A percentile compares a stretch with the other conserved stretches of the same genome.
Evolutionary conservation across 2,797 vertebrate species (phyloP).

Genomic region (Danio choprae): DNA sequence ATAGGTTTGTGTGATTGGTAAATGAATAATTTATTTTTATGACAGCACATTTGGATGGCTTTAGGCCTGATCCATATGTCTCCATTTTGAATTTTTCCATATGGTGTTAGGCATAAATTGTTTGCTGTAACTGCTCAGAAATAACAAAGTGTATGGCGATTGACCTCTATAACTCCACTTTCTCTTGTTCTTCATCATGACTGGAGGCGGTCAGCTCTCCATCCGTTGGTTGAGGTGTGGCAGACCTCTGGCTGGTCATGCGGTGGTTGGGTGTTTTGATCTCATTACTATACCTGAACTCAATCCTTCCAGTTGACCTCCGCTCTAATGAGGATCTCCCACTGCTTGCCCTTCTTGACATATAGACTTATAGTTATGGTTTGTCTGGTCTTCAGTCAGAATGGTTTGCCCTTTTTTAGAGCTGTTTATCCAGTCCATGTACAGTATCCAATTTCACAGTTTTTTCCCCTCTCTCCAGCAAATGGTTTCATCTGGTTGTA

Average conservation of each 20-base stretch:
- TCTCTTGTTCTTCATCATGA: slow-evolving; percentile 25
- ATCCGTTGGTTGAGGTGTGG: slow-evolving; percentile 33
- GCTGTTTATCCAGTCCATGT: neutral
- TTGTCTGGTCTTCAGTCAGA: slow-evolving; percentile 23
- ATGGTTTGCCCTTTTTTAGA: slow-evolving; percentile 23
- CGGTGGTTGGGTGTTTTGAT: slow-evolving; percentile 41
- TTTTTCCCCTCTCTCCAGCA: neutral
- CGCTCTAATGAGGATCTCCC: slow-evolving; percentile 58
- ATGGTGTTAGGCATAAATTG: neutral
- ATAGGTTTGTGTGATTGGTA: no score
- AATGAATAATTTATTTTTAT: no score
- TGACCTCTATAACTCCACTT: slow-evolving; percentile 14
- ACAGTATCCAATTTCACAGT: slow-evolving; percentile 2
- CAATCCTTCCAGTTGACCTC: slow-evolving; percentile 32
- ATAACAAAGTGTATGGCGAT: neutral
- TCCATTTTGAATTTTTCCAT: neutral
- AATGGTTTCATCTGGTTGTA: neutral
- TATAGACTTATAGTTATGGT: slow-evolving; percentile 33
- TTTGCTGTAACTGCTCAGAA: neutral
- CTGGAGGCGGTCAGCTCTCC: slow-evolving; percentile 35
- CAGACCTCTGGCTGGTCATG: slow-evolving; percentile 32
- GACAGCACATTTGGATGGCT: neutral
- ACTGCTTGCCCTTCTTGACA: slow-evolving; percentile 51
- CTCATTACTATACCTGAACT: slow-evolving; percentile 55
- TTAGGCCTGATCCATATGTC: neutral